Conservation (phyloP, 1,140 invertebrate genomes). For the Microvelia longipes region DNA sequence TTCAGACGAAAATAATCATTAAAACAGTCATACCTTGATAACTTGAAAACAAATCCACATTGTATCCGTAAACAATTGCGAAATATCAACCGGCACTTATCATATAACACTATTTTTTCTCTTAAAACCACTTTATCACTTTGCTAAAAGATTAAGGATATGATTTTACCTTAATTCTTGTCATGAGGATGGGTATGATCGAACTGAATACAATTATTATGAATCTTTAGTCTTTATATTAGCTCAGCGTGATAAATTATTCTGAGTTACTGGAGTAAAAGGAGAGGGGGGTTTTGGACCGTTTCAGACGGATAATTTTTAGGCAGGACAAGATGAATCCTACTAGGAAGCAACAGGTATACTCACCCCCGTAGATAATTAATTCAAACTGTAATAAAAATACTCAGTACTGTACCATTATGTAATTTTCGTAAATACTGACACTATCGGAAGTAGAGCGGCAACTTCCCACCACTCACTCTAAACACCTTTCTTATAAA, state of each 20-base stretch:
- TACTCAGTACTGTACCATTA: background rate
- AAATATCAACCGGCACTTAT: no score
- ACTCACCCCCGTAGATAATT: background rate
- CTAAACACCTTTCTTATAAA: background rate
- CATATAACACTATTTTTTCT: no score
- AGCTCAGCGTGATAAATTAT: background rate
- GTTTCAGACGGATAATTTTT: background rate
- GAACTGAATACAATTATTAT: background rate
- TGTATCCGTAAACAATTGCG: background rate
- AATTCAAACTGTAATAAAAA: background rate
- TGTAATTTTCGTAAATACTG: background rate
- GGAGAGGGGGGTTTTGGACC: background rate
- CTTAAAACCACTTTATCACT: background rate
- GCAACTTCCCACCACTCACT: background rate
- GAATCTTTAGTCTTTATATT: background rate
- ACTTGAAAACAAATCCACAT: background rate
- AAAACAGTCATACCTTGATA: background rate
- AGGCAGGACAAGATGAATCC: background rate
- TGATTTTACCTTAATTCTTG: background rate
- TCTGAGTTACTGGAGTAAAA: no score
- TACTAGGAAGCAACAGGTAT: background rate
- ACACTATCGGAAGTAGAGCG: background rate
- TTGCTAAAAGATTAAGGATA: background rate
- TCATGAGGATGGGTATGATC: background rate
- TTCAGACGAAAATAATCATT: background rate